phyloP scores from a whole-genome alignment of 2,113 vertebrate genomes.

The Anguilla japonica region DNA sequence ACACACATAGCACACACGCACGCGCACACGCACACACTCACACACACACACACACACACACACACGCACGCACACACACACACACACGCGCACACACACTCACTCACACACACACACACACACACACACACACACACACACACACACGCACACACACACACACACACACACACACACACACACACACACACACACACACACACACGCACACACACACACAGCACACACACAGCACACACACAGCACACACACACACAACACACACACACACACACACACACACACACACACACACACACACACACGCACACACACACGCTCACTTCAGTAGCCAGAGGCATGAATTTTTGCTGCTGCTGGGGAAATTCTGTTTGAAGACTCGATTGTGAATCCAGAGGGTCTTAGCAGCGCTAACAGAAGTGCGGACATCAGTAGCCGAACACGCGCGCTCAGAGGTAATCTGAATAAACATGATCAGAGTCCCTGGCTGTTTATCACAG shows the following conservation, averaged over 20 bases:
- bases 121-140: too few relatives aligned
- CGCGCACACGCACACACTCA: too few relatives aligned
- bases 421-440: constrained; percentile 17
- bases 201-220: too few relatives aligned
- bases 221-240: too few relatives aligned
- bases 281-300: background rate
- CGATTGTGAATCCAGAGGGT: background rate
- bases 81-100: background rate
- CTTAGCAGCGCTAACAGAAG: constrained; percentile 31
- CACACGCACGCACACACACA: background rate
- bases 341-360: background rate
- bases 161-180: too few relatives aligned
- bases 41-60: too few relatives aligned
- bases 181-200: too few relatives aligned
- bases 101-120: too few relatives aligned
- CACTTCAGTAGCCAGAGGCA: background rate
- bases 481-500: background rate
- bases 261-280: too few relatives aligned
- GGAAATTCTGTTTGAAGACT: background rate
- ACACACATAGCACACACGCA: too few relatives aligned
- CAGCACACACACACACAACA: too few relatives aligned
- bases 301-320: background rate
- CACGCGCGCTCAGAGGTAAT: constrained; percentile 1
- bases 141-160: too few relatives aligned
- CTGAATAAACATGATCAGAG: constrained; percentile 2